phyloP scores from a whole-genome alignment of 1,140 invertebrate species.

The Bombus huntii region DNA sequence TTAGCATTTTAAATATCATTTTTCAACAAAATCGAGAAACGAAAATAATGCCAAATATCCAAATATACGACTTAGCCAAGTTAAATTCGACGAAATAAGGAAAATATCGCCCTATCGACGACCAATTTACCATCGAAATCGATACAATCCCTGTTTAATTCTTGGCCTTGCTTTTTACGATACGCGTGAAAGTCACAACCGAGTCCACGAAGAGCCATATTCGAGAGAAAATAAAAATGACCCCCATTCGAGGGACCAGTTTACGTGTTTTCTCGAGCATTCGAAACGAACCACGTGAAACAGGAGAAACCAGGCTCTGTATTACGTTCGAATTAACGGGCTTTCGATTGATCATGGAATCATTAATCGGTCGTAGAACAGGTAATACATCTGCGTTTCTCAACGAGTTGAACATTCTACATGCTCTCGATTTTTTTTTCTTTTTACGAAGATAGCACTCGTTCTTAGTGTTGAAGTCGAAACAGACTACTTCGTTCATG shows the following conservation, averaged over 20 bases:
- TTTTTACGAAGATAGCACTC: not conserved
- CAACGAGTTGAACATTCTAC: not conserved
- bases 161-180: not conserved
- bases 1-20: too few species aligned
- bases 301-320: constrained; percentile 9
- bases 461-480: not conserved
- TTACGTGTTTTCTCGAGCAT: constrained; percentile 26
- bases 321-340: not conserved
- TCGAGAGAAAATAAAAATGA: constrained; percentile 40
- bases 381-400: not conserved
- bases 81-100: too few species aligned
- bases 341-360: not conserved
- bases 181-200: constrained; percentile 20
- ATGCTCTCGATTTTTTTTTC: not conserved
- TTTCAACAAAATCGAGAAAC: not conserved
- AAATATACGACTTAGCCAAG: not conserved
- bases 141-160: not conserved
- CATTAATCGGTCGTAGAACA: not conserved
- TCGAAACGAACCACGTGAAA: not conserved
- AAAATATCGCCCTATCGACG: not conserved
- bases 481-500: not conserved
- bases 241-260: constrained; percentile 21
- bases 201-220: not conserved
- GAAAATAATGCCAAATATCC: too few species aligned
- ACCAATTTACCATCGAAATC: not conserved